Conservation (phyloP, 2,888 invertebrate species). For the Tricholauxania praeusta region DNA sequence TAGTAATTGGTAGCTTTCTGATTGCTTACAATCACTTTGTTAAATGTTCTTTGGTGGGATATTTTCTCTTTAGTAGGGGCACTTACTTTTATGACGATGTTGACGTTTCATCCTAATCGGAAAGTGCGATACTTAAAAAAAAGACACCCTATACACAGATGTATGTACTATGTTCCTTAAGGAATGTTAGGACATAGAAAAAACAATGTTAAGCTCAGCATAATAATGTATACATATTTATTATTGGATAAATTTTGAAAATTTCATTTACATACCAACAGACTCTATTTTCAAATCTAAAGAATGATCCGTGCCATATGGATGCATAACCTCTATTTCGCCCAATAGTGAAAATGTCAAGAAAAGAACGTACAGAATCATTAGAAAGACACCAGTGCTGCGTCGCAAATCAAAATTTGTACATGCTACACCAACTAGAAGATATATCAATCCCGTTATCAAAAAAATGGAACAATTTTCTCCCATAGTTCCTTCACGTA, state of each 20-base stretch:
- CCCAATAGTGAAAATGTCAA: slow-evolving; percentile 35
- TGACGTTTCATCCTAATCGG: too few species aligned
- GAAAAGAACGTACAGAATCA: slow-evolving; percentile 42
- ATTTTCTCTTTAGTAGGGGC: too few species aligned
- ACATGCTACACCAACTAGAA: slow-evolving; percentile 44
- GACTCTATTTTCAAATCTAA: slow-evolving; percentile 40
- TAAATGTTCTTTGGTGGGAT: too few species aligned
- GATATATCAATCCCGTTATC: slow-evolving; percentile 41
- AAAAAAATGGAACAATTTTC: slow-evolving; percentile 50
- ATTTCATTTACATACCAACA: slow-evolving; percentile 9
- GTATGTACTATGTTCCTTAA: too few species aligned
- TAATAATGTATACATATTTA: not conserved
- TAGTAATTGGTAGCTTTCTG: too few species aligned
- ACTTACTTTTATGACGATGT: too few species aligned
- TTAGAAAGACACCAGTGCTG: slow-evolving; percentile 41
- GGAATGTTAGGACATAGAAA: too few species aligned
- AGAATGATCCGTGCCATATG: slow-evolving; percentile 47
- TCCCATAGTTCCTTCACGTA: slow-evolving; percentile 51
- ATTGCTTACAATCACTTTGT: too few species aligned
- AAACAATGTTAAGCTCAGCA: not conserved
- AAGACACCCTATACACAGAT: too few species aligned
- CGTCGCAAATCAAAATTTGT: slow-evolving; percentile 49
- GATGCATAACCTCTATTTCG: slow-evolving; percentile 45
- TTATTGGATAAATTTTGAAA: not conserved
- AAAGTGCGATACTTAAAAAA: too few species aligned